Base-by-base conservation (phyloP, 2,113 vertebrate species). In the Peromyscus maniculatus region DNA sequence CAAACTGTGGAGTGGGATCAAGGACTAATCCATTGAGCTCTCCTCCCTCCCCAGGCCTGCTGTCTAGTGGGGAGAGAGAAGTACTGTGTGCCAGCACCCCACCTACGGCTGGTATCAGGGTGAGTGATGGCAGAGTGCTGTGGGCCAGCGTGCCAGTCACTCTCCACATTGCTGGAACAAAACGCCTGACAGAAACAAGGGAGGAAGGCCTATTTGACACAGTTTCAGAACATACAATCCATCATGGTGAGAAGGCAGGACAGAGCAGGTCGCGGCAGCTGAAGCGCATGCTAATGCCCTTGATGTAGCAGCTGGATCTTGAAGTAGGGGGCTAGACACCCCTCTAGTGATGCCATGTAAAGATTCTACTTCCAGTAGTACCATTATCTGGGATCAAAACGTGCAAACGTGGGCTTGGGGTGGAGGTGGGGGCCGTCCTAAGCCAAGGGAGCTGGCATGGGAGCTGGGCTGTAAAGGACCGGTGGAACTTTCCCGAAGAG, bases 81-180 rank as follows among this genome's bases (percentile, higher is more conserved):
- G 15, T 43, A 28, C 26, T 26, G 24, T 15, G 21, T 8, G 52
- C 22, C 26, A 21, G 11, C 52, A 21, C 13, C 43, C 7, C 12
- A 8, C 1, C 0, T 7, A 12, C 49, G 66, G 31, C 31, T 57
- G 31, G 0, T 3, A 49, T 22, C 49, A 46, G 46, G 59, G 3
- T 6, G 8, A 49, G 62, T 1, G 28, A 59, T 2, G 10, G 52
- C 69, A 31, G 10, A 57, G 22, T 39, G 49, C 36, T 57, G 49
- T 72, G 71, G 69, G n/a, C 8, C 24, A 31, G 52, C 11, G 2
- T 26, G 19, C 17, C 26, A 7, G 49, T n/a, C 16, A 13, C 33
- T 71, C 10, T 39, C 52, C 24, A 21, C 26, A 59, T 43, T 31
- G 71, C n/a, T 21, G 52, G 52, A 26, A 89, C 69, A 89, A 22